A percentile compares a stretch with the other conserved stretches of the same genome.
These are phyloP conservation scores for Epistrophe grossulariae DNA, from an alignment of 2,888 invertebrate genomes.

Conservation along the genomic window DNA sequence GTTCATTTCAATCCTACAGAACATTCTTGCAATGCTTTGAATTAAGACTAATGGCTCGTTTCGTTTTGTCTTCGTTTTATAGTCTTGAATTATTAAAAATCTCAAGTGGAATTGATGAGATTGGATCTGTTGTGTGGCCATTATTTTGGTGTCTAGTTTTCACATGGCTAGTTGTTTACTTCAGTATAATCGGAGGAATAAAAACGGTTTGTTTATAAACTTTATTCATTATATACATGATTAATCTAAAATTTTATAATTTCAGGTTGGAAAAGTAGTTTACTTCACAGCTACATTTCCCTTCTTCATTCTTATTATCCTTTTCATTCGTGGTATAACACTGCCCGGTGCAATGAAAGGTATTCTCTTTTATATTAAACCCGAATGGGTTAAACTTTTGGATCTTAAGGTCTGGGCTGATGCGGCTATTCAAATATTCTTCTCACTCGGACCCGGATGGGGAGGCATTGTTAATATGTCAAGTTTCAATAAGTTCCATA, in stretches of 20 bases:
- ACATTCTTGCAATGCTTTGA: not conserved
- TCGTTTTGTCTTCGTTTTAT: constrained; percentile 79
- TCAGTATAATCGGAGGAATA: constrained; percentile 94
- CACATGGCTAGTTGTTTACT: constrained; percentile 92
- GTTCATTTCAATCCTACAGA: not conserved
- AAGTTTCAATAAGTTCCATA: constrained; percentile 91
- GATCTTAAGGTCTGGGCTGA: constrained; percentile 95
- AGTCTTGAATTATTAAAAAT: constrained; percentile 92
- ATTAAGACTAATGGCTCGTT: not conserved
- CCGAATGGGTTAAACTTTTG: constrained; percentile 90
- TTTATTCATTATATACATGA: not conserved
- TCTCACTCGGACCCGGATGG: constrained; percentile 94
- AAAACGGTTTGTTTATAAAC: constrained; percentile 85
- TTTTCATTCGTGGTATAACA: constrained; percentile 91
- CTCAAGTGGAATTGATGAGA: constrained; percentile 89
- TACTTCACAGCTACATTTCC: constrained; percentile 95
- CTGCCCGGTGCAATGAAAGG: constrained; percentile 92
- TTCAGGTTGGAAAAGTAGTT: constrained; percentile 85
- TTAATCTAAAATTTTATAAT: not conserved
- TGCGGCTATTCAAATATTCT: constrained; percentile 96
- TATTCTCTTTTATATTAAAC: constrained; percentile 90
- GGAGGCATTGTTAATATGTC: constrained; percentile 94
- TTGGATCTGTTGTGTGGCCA: constrained; percentile 92
- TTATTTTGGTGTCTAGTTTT: constrained; percentile 90
- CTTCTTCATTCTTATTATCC: constrained; percentile 88